Evolutionary conservation across 35 echinoderm and acorn worm genomes (phyloP).

Genomic region (Apostichopus parvimensis): DNA sequence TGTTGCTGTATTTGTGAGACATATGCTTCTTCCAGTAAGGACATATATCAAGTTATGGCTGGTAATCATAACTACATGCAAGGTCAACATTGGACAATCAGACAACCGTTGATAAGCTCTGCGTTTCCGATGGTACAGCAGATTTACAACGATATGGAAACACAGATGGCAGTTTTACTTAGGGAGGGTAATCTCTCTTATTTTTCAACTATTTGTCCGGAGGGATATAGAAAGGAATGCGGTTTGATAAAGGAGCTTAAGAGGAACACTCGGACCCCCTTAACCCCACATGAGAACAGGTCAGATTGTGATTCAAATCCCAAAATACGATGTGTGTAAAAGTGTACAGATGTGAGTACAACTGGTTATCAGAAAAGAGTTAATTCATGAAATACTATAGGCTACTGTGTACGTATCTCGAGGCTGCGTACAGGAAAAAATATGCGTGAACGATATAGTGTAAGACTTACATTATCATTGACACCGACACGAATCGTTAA

Average conservation of each 20-base stretch:
- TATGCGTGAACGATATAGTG: no score
- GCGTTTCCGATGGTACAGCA: neutral
- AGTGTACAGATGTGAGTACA: no score
- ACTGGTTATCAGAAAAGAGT: no score
- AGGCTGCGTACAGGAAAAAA: neutral
- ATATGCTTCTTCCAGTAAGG: no score
- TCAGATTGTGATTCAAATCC: constrained; percentile 1
- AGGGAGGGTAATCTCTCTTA: neutral
- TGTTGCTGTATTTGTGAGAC: no score
- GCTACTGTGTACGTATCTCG: neutral
- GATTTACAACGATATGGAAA: neutral
- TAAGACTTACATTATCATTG: no score
- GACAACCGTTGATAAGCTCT: no score
- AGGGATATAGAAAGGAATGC: constrained; percentile 43
- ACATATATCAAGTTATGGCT: no score
- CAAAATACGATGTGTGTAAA: neutral
- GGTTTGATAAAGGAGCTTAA: neutral
- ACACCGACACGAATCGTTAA: no score
- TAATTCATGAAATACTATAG: no score
- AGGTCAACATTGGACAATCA: no score
- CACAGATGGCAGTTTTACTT: neutral
- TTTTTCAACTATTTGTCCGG: constrained; percentile 27
- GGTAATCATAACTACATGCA: no score
- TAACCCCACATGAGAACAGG: constrained; percentile 28
- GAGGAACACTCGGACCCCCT: constrained; percentile 8